Base-by-base conservation (phyloP, 2,888 invertebrate genomes). In the Operophtera brumata region DNA sequence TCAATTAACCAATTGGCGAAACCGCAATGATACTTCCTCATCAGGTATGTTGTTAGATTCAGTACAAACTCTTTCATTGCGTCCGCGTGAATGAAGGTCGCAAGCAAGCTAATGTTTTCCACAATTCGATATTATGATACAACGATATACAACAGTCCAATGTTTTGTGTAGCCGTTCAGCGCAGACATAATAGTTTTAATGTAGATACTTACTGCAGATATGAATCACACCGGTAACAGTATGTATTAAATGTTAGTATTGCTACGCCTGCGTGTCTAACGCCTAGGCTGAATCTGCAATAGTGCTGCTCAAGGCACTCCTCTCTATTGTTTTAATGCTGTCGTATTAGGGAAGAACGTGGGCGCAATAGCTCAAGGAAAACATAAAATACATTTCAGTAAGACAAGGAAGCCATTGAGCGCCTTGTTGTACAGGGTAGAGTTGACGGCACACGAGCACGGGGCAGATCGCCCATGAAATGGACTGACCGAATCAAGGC, bases 21-120 rank as follows among this genome's bases (percentile, higher is more conserved):
- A 51, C 25, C 9, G 11, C 32, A 34, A 39, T 30, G 44, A 46
- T 54, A 49, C 51, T 61, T 54, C 53, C 56, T 61, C 54, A 44
- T 54, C 43, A 41, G 25, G 28, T 35, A n/a, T 59, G 54, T 49
- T 54, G 54, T 56, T 58, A 34, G 59, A 48, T 51, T 59, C 55
- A 36, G 35, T 56, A 51, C 42, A 35, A 35, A 46, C 45, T 53
- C 32, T 28, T 36, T 44, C 12, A 43, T 37, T 41, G 54, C 53
- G 54, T 61, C 61, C 58, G 59, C 37, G 28, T 58, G n/a, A 36
- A 41, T 12, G 55, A 59, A 62, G 62, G 62, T 37, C 53, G 13
- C 36, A 50, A 45, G 40, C 44, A 54, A 51, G 46, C 42, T 47
- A 51, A 46, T 47, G 46, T 44, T 57, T 48, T 48, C 9, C 39